Conservation (phyloP, 2,797 vertebrate species). For the Ambastaia sidthimunki region DNA sequence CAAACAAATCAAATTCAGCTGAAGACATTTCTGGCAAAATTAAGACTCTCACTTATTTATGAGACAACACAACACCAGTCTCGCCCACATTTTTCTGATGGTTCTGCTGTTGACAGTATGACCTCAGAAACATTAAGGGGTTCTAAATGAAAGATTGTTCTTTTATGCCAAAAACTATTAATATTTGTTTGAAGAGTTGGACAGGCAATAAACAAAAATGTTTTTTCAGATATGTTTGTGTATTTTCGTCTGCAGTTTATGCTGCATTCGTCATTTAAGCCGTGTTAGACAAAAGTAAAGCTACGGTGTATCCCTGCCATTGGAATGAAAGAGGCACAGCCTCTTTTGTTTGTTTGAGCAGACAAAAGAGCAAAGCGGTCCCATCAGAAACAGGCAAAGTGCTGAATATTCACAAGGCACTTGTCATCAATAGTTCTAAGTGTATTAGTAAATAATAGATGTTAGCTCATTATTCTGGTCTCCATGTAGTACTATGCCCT, state of each 20-base stretch:
- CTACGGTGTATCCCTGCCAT: constrained; percentile 19
- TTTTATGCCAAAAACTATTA: neutral
- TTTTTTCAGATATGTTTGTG: constrained; percentile 14
- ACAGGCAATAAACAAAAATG: neutral
- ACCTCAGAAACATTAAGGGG: neutral
- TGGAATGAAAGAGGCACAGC: constrained; percentile 71
- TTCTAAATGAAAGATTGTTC: neutral
- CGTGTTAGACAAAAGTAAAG: constrained; percentile 37
- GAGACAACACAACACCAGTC: neutral
- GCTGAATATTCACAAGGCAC: constrained; percentile 51
- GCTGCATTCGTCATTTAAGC: constrained; percentile 50
- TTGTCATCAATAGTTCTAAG: constrained; percentile 28
- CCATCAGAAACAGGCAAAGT: constrained; percentile 45
- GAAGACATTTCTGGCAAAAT: constrained; percentile 24
- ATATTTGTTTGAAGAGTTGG: neutral
- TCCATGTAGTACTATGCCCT: constrained; percentile 81
- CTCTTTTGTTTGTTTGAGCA: constrained; percentile 61
- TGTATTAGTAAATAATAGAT: constrained; percentile 43
- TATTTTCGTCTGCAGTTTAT: constrained; percentile 39
- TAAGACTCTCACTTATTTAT: neutral
- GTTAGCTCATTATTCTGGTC: constrained; percentile 72
- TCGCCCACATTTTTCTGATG: neutral
- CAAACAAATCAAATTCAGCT: constrained; percentile 36
- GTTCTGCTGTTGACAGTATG: constrained; percentile 12
- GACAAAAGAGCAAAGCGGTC: constrained; percentile 53